These are phyloP conservation scores for Melanotaenia maccullochi DNA, from an alignment of 2,797 vertebrate species.

Conservation along the genomic window DNA sequence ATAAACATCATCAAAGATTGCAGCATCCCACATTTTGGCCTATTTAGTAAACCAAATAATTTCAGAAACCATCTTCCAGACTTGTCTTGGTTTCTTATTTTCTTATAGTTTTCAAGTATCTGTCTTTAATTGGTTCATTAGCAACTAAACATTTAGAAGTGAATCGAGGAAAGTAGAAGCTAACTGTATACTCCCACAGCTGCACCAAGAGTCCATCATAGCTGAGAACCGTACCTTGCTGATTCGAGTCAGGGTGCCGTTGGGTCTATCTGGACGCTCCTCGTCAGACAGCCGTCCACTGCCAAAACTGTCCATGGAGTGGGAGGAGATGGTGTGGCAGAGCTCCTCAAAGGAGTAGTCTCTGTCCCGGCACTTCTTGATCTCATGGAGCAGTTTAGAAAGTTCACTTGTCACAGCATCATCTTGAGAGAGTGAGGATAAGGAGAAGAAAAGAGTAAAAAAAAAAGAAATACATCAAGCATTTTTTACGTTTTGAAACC, in stretches of 20 bases:
- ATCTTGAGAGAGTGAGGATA: conserved; percentile 80
- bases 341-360: conserved; percentile 97
- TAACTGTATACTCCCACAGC: background rate
- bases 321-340: conserved; percentile 94
- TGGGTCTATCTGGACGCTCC: conserved; percentile 81
- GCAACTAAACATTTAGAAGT: background rate
- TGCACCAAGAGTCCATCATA: background rate
- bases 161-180: background rate
- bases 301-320: conserved; percentile 93
- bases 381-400: conserved; percentile 95
- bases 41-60: background rate
- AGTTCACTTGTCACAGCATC: conserved; percentile 94
- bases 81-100: background rate
- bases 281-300: conserved; percentile 90
- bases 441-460: conserved; percentile 18
- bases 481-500: background rate
- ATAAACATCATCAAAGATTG: background rate
- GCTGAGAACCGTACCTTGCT: conserved; percentile 73
- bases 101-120: background rate
- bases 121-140: background rate
- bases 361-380: conserved; percentile 94
- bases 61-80: no score
- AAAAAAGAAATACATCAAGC: background rate
- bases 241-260: conserved; percentile 86
- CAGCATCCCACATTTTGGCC: background rate